phyloP scores from a whole-genome alignment of 2,113 vertebrate species.

The Syngnathus scovelli region DNA sequence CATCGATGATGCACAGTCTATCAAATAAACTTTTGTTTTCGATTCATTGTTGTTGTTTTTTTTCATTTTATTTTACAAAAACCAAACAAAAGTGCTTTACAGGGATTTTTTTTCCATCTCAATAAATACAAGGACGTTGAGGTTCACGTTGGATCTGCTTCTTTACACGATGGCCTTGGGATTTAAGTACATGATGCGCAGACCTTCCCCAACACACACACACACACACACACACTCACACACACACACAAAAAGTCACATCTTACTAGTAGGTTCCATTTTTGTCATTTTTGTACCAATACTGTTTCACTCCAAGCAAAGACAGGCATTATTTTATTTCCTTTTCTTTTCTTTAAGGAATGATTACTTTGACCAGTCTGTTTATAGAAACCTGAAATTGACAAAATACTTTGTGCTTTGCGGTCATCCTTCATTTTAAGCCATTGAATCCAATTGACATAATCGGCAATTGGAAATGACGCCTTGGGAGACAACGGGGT shows the following conservation, averaged over 20 bases:
- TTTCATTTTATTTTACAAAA: slow-evolving; percentile 48
- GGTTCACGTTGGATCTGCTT: slow-evolving; percentile 78
- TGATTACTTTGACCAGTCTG: background rate
- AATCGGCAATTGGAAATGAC: background rate
- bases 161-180: slow-evolving; percentile 79
- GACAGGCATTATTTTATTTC: slow-evolving; percentile 46
- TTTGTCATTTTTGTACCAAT: slow-evolving; percentile 61
- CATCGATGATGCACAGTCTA: slow-evolving; percentile 92
- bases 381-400: background rate
- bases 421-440: slow-evolving; percentile 29
- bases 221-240: slow-evolving; percentile 32
- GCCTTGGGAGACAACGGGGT: background rate
- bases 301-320: slow-evolving; percentile 42
- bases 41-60: slow-evolving; percentile 35
- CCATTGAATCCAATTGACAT: background rate
- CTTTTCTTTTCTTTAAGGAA: background rate
- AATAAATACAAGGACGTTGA: slow-evolving; percentile 92
- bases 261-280: slow-evolving; percentile 44
- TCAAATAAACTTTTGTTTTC: slow-evolving; percentile 66
- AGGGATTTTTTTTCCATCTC: slow-evolving; percentile 76
- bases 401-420: slow-evolving; percentile 12
- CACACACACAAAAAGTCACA: background rate
- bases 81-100: slow-evolving; percentile 89
- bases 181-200: slow-evolving; percentile 79
- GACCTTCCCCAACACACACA: slow-evolving; percentile 50